phyloP scores from a whole-genome alignment of 2,797 vertebrate genomes.

The Cossypha heuglini region DNA sequence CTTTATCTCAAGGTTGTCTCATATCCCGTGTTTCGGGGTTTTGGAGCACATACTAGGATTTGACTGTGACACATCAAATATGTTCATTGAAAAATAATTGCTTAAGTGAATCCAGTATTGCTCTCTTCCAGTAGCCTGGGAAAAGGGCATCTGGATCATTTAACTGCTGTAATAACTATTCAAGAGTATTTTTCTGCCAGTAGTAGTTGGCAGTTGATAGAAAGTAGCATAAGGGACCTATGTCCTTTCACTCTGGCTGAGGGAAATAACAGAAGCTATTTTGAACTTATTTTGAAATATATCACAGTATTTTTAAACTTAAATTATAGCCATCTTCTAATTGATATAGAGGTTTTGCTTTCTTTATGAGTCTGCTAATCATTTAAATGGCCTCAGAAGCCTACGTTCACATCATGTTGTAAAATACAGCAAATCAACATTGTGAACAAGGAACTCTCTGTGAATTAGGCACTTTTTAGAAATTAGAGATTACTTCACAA shows the following conservation, averaged over 20 bases:
- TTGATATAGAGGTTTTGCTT: not conserved
- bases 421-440: not conserved
- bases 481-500: constrained; percentile 23
- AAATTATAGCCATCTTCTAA: not conserved
- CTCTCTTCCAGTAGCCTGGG: not conserved
- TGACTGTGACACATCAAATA: not conserved
- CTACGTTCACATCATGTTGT: rapidly evolving
- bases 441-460: constrained; percentile 30
- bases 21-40: not conserved
- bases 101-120: not conserved
- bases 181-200: not conserved
- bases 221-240: not conserved
- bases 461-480: not conserved
- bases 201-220: not conserved
- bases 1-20: not conserved
- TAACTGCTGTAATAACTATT: not conserved
- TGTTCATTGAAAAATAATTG: not conserved
- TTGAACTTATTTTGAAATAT: not conserved
- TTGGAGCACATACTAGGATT: not conserved
- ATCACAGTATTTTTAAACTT: not conserved
- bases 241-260: not conserved
- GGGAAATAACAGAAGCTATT: not conserved
- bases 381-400: not conserved
- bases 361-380: not conserved
- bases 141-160: not conserved